Evolutionary conservation across 2,888 invertebrate species (phyloP).

Genomic region (Balanococcus diminutus): DNA sequence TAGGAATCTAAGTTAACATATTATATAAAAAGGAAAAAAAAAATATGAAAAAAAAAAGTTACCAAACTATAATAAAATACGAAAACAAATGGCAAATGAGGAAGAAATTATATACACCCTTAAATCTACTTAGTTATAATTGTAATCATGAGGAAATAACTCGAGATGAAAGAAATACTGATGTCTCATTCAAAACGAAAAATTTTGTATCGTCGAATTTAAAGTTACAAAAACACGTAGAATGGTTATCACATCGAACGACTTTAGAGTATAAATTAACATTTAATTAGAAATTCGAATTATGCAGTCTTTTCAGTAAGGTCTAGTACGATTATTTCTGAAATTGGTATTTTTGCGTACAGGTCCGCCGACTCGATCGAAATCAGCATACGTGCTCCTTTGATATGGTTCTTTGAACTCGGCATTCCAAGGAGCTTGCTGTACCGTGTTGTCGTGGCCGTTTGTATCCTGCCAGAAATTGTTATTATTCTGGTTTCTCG

Average conservation of each 20-base stretch:
- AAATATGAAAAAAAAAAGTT: background rate
- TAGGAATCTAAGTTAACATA: background rate
- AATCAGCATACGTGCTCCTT: conserved; percentile 16
- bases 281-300: background rate
- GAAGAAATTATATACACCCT: background rate
- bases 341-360: background rate
- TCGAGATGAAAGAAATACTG: background rate
- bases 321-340: background rate
- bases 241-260: background rate
- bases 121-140: background rate
- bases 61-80: background rate
- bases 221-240: background rate
- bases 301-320: conserved; percentile 40
- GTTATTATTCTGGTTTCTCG: background rate
- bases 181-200: background rate
- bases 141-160: background rate
- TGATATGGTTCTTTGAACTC: background rate
- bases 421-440: background rate
- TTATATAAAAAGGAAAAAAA: background rate
- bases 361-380: conserved; percentile 39
- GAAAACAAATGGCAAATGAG: background rate
- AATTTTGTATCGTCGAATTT: background rate
- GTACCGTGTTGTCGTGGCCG: background rate
- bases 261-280: background rate
- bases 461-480: background rate